Evolutionary conservation across 1,140 invertebrate species (phyloP).

Genomic region (Ceratosolen solmsi): DNA sequence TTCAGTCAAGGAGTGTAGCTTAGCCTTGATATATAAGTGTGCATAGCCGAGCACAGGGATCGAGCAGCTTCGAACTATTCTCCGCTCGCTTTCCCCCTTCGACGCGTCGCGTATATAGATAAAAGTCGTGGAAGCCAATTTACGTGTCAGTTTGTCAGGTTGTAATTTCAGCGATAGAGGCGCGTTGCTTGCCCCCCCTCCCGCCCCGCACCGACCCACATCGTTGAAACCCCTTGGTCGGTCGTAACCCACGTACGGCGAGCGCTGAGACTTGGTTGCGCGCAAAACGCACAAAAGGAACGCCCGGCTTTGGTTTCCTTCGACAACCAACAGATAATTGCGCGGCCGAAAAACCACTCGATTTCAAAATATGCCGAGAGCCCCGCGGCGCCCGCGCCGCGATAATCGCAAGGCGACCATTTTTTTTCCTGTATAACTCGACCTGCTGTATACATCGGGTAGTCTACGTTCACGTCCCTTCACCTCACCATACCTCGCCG

Average conservation of each 20-base stretch:
- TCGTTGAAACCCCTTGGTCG: neutral
- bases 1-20: neutral
- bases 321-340: slow-evolving; percentile 61
- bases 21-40: slow-evolving; percentile 15
- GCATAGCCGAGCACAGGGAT: neutral
- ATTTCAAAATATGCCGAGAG: slow-evolving; percentile 66
- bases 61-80: neutral
- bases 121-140: slow-evolving; percentile 66
- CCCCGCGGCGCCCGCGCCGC: slow-evolving; percentile 26
- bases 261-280: neutral
- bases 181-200: slow-evolving; percentile 20
- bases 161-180: slow-evolving; percentile 69
- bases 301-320: slow-evolving; percentile 43
- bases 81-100: slow-evolving; percentile 36
- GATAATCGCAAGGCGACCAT: slow-evolving; percentile 37
- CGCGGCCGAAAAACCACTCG: slow-evolving; percentile 66
- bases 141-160: slow-evolving; percentile 70
- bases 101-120: slow-evolving; percentile 59
- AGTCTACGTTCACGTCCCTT: neutral
- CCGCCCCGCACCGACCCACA: neutral
- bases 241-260: no score
- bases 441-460: neutral
- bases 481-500: no score
- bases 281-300: slow-evolving; percentile 24
- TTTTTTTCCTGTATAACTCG: slow-evolving; percentile 14